Percentiles rank a stretch among this genome's conserved stretches.
These are phyloP conservation scores for Eudasyphora cyanicolor DNA, from an alignment of 2,888 invertebrate species.

Conservation along the genomic window DNA sequence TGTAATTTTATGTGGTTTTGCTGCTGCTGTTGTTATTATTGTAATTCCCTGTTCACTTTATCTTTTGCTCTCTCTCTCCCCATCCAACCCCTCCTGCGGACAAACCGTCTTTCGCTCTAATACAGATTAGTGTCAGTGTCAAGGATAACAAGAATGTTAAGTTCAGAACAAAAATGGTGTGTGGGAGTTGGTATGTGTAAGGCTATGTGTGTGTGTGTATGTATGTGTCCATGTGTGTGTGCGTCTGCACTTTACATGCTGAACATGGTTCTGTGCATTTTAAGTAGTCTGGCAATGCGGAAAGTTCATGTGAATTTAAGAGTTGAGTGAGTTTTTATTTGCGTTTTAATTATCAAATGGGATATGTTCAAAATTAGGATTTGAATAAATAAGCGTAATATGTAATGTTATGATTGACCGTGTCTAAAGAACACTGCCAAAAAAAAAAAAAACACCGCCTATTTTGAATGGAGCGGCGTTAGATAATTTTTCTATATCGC, in stretches of 20 bases:
- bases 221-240: neutral
- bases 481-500: too few species aligned
- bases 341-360: neutral
- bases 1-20: conserved; percentile 47
- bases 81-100: neutral
- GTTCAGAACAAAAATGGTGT: conserved; percentile 13
- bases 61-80: neutral
- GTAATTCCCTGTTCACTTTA: conserved; percentile 61
- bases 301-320: conserved; percentile 6
- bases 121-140: conserved; percentile 65
- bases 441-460: too few species aligned
- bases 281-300: neutral
- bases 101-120: conserved; percentile 37
- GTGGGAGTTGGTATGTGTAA: neutral
- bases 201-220: neutral
- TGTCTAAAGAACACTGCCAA: too few species aligned
- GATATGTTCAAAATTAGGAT: neutral
- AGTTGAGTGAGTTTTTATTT: neutral
- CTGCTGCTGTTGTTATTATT: conserved; percentile 58
- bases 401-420: too few species aligned
- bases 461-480: too few species aligned
- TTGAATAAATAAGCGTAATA: neutral
- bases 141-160: conserved; percentile 60
- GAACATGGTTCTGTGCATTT: conserved; percentile 15
- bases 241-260: conserved; percentile 13